Evolutionary conservation across 2,797 vertebrate species (phyloP).

Genomic region (Urophycis tenuis): DNA sequence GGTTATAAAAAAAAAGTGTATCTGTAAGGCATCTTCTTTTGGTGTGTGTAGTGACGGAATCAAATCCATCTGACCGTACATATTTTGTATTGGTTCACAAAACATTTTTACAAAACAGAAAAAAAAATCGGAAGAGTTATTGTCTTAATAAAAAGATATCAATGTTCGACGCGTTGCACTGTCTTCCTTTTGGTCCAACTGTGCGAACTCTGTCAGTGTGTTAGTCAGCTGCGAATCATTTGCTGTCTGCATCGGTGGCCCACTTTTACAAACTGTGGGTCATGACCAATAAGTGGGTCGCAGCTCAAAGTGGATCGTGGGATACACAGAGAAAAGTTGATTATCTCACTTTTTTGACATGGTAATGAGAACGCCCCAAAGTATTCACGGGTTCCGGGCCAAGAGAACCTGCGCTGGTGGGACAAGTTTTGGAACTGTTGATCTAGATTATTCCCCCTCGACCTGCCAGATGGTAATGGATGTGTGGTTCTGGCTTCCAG

Average conservation of each 20-base stretch:
- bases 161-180: conserved; percentile 80
- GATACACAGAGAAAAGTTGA: neutral
- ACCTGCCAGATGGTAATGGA: neutral
- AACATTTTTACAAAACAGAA: conserved; percentile 95
- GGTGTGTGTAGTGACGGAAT: conserved; percentile 76
- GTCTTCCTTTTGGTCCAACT: conserved; percentile 20
- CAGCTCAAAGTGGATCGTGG: neutral
- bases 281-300: neutral
- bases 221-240: neutral
- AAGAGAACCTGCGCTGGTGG: too few relatives aligned
- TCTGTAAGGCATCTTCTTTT: conserved; percentile 82
- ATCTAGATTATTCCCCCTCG: neutral
- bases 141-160: conserved; percentile 99
- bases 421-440: neutral
- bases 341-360: neutral
- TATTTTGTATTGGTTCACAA: conserved; percentile 99
- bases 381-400: neutral
- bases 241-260: neutral
- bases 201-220: too few relatives aligned
- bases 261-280: neutral
- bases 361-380: neutral
- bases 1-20: conserved; percentile 73
- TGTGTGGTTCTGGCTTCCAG: neutral
- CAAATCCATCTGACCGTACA: conserved; percentile 88
- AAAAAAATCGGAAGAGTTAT: conserved; percentile 93